Evolutionary conservation across 1,140 invertebrate genomes (phyloP).

Genomic region (Micrasema minimum): DNA sequence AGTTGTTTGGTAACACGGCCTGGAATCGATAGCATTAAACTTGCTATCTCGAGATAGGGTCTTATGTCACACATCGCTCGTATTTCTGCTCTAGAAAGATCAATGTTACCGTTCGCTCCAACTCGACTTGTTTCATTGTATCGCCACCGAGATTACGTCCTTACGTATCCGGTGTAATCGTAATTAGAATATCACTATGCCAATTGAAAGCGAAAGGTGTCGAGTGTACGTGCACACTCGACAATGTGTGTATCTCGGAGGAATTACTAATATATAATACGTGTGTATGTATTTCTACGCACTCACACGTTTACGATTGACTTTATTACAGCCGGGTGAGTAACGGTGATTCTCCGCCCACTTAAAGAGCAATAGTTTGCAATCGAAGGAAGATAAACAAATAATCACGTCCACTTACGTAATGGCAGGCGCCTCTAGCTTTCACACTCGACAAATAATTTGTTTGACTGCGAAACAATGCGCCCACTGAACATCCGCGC

Average conservation of each 20-base stretch:
- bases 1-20: constrained; percentile 7
- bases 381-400: constrained; percentile 26
- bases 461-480: no score
- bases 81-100: background rate
- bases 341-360: constrained; percentile 1
- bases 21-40: background rate
- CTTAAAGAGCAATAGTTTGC: constrained; percentile 3
- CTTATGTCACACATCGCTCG: background rate
- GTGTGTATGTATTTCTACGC: no score
- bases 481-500: constrained; percentile 19
- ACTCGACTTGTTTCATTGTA: no score
- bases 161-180: background rate
- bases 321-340: no score
- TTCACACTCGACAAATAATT: constrained; percentile 12
- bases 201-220: constrained; percentile 30
- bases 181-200: constrained; percentile 19
- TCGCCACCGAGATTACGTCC: no score
- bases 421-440: constrained; percentile 24
- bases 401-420: constrained; percentile 23
- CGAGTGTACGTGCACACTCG: no score
- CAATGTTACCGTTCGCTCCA: background rate
- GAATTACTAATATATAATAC: background rate
- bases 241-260: constrained; percentile 1
- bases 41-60: background rate
- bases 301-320: no score